phyloP scores from a whole-genome alignment of 2,888 invertebrate species.

The Noctua fimbriata region DNA sequence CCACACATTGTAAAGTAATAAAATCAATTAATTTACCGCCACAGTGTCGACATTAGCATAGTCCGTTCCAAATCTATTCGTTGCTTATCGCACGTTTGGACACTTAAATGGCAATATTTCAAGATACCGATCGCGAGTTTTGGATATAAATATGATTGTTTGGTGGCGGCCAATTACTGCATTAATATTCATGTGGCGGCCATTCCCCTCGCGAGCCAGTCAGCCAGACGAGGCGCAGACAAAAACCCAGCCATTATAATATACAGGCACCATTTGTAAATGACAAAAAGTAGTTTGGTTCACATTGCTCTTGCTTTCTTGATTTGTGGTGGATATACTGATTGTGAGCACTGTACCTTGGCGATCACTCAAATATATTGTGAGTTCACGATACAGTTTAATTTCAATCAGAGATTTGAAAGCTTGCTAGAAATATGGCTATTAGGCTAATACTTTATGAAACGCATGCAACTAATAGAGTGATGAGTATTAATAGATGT shows the following conservation, averaged over 20 bases:
- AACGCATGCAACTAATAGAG: no score
- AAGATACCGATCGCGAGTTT: constrained; percentile 58
- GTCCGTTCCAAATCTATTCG: constrained; percentile 47
- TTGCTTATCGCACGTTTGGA: constrained; percentile 52
- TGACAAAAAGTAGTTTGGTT: constrained; percentile 40
- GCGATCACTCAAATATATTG: not conserved
- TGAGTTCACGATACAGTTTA: not conserved
- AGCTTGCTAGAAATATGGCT: no score
- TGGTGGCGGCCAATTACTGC: constrained; percentile 54
- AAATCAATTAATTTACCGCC: constrained; percentile 44
- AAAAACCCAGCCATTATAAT: constrained; percentile 14
- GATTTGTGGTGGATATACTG: not conserved
- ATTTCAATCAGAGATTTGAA: not conserved
- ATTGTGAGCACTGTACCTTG: not conserved
- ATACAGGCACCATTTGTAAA: constrained; percentile 27
- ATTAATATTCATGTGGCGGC: constrained; percentile 54
- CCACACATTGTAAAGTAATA: constrained; percentile 49
- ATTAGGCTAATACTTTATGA: not conserved
- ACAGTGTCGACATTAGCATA: constrained; percentile 45
- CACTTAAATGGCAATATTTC: constrained; percentile 61
- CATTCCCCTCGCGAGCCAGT: constrained; percentile 31
- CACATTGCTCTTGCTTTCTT: constrained; percentile 11
- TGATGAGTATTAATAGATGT: not conserved
- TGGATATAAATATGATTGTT: constrained; percentile 59
- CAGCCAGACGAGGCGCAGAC: constrained; percentile 55